Percentiles rank a stretch among this genome's conserved stretches.
These are phyloP conservation scores for Eulemur coronatus DNA, from an alignment of 2,797 vertebrate species.

Conservation along the genomic window DNA sequence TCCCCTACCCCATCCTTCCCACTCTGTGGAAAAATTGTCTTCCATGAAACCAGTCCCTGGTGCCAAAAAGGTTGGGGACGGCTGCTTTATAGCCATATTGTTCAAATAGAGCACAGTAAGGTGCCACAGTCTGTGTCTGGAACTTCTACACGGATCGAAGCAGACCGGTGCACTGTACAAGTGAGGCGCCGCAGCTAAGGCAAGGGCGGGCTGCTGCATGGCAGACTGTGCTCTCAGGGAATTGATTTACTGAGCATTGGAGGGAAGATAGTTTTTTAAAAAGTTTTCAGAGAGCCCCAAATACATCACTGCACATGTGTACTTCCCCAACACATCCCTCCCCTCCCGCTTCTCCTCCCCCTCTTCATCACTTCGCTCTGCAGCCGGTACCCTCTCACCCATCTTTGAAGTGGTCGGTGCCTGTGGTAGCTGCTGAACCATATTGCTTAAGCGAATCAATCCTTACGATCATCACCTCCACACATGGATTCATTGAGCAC, in stretches of 20 bases:
- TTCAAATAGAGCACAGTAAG: not conserved
- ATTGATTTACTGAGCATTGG: not conserved
- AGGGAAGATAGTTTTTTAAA: not conserved
- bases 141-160: not conserved
- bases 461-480: not conserved
- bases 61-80: too few species aligned
- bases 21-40: too few species aligned
- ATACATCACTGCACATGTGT: not conserved
- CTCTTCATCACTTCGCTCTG: not conserved
- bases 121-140: not conserved
- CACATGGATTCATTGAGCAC: not conserved
- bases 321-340: not conserved
- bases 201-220: not conserved
- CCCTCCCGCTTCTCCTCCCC: not conserved
- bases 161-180: not conserved
- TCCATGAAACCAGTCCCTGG: too few species aligned
- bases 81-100: rapidly evolving
- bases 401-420: not conserved
- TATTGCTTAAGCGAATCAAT: not conserved
- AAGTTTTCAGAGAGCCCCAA: not conserved
- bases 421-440: not conserved
- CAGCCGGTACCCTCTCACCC: not conserved
- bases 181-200: not conserved
- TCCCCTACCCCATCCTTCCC: too few species aligned
- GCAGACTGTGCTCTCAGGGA: not conserved